Evolutionary conservation across 2,888 invertebrate genomes (phyloP).

Genomic region (Cacoxenus indagator): DNA sequence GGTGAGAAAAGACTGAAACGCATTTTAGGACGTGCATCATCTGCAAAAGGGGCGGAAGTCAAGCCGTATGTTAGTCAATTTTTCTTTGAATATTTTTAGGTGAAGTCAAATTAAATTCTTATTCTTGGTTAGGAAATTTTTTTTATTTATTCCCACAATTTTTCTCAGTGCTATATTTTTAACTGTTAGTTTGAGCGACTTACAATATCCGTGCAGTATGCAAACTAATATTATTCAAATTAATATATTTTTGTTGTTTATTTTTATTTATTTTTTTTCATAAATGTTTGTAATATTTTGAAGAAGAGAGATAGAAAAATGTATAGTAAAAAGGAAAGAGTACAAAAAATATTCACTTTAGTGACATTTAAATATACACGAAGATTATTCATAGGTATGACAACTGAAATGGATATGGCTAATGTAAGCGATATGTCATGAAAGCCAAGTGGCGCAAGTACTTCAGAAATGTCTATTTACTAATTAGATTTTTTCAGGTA

Average conservation of each 20-base stretch:
- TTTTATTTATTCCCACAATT: conserved; percentile 22
- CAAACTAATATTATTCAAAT: conserved; percentile 58
- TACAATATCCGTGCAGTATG: conserved; percentile 70
- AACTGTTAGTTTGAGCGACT: conserved; percentile 44
- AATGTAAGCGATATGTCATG: conserved; percentile 3
- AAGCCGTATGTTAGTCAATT: not conserved
- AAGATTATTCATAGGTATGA: not conserved
- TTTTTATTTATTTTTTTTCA: conserved; percentile 23
- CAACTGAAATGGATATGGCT: not conserved
- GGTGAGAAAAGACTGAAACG: conserved; percentile 68
- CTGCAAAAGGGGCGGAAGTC: conserved; percentile 50
- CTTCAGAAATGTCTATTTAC: no score
- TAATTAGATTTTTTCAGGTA: not conserved
- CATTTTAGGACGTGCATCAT: conserved; percentile 69
- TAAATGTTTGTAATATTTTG: conserved; percentile 32
- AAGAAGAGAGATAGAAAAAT: conserved; percentile 48
- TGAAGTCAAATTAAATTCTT: not conserved
- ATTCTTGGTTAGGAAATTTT: conserved; percentile 2
- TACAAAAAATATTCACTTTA: conserved; percentile 44
- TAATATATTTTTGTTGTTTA: conserved; percentile 30
- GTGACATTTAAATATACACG: conserved; percentile 3
- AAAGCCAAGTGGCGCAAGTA: not conserved
- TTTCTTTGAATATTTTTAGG: conserved; percentile 24
- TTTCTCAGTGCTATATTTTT: conserved; percentile 11
- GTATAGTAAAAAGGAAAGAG: conserved; percentile 45